phyloP scores from a whole-genome alignment of 2,113 vertebrate genomes.

The Campylorhamphus procurvoides region DNA sequence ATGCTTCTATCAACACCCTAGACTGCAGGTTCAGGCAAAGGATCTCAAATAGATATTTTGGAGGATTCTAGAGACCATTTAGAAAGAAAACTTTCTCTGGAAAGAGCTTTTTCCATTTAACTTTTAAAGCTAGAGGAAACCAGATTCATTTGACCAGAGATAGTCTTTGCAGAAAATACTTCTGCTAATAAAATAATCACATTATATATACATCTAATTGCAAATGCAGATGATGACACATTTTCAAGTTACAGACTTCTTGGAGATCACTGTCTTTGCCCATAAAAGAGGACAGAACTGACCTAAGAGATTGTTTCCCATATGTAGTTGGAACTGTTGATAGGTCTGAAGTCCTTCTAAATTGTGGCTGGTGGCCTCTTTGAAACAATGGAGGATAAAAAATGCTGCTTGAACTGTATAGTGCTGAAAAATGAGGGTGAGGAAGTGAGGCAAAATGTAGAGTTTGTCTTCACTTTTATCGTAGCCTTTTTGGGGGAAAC shows the following conservation, averaged over 20 bases:
- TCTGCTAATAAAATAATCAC: not conserved
- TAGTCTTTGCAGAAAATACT: not conserved
- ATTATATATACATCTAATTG: not conserved
- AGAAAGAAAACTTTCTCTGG: not conserved
- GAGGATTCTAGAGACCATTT: not conserved
- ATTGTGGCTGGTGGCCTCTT: not conserved
- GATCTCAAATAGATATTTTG: not conserved
- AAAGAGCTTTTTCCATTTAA: not conserved
- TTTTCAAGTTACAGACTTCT: not conserved
- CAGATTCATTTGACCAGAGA: not conserved
- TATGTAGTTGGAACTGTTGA: rapidly evolving
- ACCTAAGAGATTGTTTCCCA: not conserved
- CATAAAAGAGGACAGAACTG: not conserved
- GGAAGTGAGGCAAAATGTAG: not conserved
- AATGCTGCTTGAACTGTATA: not conserved
- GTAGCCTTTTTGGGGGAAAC: not conserved
- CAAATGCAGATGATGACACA: not conserved
- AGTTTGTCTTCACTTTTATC: not conserved
- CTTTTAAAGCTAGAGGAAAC: not conserved
- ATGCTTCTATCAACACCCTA: not conserved
- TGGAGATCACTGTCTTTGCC: not conserved
- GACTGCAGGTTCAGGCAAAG: not conserved
- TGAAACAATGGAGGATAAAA: not conserved
- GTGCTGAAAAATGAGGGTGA: not conserved
- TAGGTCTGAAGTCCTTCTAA: not conserved